A percentile compares a stretch with the other conserved stretches of the same genome.
Evolutionary conservation across 2,888 invertebrate species (phyloP).

Genomic region (Agrochola macilenta): DNA sequence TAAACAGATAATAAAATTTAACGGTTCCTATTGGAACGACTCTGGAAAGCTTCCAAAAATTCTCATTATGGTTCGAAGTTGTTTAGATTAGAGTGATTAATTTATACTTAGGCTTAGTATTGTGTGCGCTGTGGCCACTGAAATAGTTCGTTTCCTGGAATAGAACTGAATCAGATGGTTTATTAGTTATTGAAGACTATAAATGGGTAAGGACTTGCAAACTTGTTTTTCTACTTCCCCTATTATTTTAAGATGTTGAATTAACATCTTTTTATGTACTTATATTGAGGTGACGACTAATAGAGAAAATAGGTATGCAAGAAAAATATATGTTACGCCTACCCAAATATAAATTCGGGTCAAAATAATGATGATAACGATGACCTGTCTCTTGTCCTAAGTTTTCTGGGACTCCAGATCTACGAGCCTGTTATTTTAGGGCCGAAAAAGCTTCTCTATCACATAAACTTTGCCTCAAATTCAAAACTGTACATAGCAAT

Average conservation of each 20-base stretch:
- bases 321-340: background rate
- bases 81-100: constrained; percentile 57
- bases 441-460: background rate
- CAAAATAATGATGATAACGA: background rate
- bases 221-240: background rate
- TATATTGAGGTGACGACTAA: background rate
- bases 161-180: constrained; percentile 37
- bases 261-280: background rate
- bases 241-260: background rate
- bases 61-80: constrained; percentile 57
- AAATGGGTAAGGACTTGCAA: background rate
- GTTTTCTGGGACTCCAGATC: background rate
- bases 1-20: constrained; percentile 64
- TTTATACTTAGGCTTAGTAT: constrained; percentile 40
- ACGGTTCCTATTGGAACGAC: constrained; percentile 57
- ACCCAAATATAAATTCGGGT: background rate
- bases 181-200: background rate
- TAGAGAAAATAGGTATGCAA: background rate
- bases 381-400: background rate
- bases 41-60: constrained; percentile 61
- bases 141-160: constrained; percentile 53
- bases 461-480: background rate
- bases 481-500: background rate
- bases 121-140: constrained; percentile 46
- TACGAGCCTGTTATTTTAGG: background rate